Conservation (phyloP, 2,797 vertebrate genomes). For the Trachops cirrhosus region DNA sequence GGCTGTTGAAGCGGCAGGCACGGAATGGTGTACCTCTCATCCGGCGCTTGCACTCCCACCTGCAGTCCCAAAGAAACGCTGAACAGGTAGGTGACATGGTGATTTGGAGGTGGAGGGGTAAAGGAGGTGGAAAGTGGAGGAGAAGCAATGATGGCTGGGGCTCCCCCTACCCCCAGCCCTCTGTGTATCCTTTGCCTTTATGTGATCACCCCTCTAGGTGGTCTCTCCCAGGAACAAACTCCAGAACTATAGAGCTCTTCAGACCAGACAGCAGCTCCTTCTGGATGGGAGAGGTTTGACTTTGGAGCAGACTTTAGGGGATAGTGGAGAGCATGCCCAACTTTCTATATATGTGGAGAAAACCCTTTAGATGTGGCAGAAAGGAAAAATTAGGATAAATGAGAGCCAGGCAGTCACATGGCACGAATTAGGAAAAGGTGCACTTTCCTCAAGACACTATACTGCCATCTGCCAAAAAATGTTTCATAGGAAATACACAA, state of each 20-base stretch:
- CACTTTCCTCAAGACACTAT: background rate
- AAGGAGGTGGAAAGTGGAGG: background rate
- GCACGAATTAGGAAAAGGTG: background rate
- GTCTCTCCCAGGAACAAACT: background rate
- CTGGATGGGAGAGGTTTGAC: background rate
- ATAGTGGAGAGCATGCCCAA: background rate
- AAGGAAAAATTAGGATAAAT: background rate
- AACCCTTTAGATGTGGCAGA: background rate
- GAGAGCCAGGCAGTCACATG: background rate
- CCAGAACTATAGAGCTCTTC: background rate
- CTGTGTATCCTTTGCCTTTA: background rate
- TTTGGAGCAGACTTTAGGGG: background rate
- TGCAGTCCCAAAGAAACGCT: slow-evolving; percentile 91
- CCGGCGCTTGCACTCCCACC: slow-evolving; percentile 94
- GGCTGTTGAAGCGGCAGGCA: slow-evolving; percentile 97
- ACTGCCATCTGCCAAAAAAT: background rate
- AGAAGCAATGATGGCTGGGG: background rate
- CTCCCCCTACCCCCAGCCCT: background rate
- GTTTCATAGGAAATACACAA: background rate
- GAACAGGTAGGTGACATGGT: slow-evolving; percentile 88
- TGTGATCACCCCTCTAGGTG: background rate
- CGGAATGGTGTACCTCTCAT: slow-evolving; percentile 97
- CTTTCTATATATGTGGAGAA: background rate
- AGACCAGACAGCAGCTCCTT: background rate
- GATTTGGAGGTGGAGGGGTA: background rate